Conservation (phyloP, 2,797 vertebrate species). For the Phaenicophaeus curvirostris region DNA sequence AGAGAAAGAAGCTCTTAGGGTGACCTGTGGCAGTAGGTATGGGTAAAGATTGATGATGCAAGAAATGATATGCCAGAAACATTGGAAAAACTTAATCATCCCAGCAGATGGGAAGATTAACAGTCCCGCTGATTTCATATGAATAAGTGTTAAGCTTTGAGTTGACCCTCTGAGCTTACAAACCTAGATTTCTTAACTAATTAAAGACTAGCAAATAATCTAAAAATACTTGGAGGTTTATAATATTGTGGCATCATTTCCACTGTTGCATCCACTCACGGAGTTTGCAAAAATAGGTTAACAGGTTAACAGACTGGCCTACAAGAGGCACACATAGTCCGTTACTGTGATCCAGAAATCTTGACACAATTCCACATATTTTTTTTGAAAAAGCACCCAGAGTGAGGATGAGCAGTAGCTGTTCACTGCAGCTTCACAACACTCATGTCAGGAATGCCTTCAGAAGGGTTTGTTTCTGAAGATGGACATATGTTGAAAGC, state of each 20-base stretch:
- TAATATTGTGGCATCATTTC: not conserved
- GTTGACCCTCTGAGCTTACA: not conserved
- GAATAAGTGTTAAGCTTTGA: not conserved
- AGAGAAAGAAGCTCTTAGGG: conserved; percentile 77
- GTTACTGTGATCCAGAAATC: not conserved
- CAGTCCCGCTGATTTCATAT: not conserved
- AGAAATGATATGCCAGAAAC: not conserved
- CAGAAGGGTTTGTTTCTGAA: not conserved
- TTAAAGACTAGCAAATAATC: not conserved
- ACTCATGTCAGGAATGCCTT: not conserved
- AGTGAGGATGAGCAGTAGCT: not conserved
- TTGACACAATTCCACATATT: not conserved
- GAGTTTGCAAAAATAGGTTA: not conserved
- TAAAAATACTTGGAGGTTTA: not conserved
- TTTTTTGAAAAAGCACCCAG: not conserved
- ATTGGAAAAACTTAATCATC: not conserved
- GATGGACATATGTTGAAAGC: not conserved
- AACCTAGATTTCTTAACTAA: not conserved
- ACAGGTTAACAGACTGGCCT: not conserved
- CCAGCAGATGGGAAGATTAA: not conserved
- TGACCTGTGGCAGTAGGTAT: conserved; percentile 83
- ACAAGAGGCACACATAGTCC: not conserved
- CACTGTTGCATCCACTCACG: not conserved
- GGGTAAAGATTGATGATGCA: not conserved
- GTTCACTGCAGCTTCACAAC: not conserved